Conservation (phyloP, 2,888 invertebrate genomes). For the Chirona hameri region DNA sequence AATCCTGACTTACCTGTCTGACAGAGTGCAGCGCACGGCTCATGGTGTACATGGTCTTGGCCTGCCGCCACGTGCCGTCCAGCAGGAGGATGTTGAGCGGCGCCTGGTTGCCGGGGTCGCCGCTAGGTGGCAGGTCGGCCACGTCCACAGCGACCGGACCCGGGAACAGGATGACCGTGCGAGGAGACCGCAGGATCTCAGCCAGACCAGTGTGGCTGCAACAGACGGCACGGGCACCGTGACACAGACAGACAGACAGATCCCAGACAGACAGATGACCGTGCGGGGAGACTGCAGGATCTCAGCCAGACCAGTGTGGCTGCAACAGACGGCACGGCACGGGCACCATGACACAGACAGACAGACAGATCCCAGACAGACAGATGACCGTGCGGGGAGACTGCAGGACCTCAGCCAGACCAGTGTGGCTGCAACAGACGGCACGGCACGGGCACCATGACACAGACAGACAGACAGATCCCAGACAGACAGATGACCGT, state of each 20-base stretch:
- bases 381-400: conserved; percentile 66
- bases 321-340: no score
- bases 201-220: conserved; percentile 56
- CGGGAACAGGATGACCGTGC: conserved; percentile 76
- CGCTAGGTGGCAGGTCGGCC: conserved; percentile 52
- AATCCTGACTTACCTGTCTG: conserved; percentile 55
- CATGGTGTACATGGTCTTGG: conserved; percentile 82
- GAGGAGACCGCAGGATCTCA: conserved; percentile 60
- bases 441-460: neutral
- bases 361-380: no score
- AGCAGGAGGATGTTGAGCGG: conserved; percentile 76
- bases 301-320: neutral
- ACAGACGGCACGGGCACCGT: neutral
- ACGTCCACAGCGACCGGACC: conserved; percentile 69
- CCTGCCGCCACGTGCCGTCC: conserved; percentile 96
- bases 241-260: neutral
- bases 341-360: no score
- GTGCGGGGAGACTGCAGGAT: neutral
- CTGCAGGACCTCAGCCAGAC: conserved; percentile 62
- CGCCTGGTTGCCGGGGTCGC: conserved; percentile 40
- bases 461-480: neutral
- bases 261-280: neutral
- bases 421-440: conserved; percentile 47
- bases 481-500: neutral
- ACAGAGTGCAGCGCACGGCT: conserved; percentile 70